These are phyloP conservation scores for Kradibia gibbosae DNA, from an alignment of 1,140 invertebrate genomes.

Conservation along the genomic window DNA sequence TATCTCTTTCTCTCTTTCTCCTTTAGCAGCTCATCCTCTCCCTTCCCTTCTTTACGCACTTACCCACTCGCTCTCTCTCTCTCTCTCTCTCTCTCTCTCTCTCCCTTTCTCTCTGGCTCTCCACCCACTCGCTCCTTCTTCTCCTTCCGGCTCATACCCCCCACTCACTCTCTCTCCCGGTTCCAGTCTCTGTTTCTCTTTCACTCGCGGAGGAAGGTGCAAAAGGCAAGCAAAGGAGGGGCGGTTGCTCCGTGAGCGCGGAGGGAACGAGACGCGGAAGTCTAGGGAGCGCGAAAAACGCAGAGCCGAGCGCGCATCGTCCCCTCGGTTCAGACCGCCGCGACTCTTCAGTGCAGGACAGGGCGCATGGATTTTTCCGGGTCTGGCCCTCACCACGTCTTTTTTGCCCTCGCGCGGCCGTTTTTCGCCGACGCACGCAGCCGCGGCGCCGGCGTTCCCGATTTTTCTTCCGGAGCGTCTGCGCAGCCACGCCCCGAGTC, in stretches of 20 bases:
- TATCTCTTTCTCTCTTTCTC: background rate
- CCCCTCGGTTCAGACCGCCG: background rate
- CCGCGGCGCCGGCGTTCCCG: slow-evolving; percentile 17
- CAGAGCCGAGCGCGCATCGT: slow-evolving; percentile 56
- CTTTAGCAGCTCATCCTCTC: too few species aligned
- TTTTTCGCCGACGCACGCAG: slow-evolving; percentile 30
- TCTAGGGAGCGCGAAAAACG: slow-evolving; percentile 48
- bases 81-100: background rate
- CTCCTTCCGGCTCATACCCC: too few species aligned
- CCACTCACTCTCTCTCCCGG: background rate
- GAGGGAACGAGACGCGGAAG: slow-evolving; percentile 47
- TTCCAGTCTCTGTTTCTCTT: background rate
- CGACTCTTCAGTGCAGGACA: background rate
- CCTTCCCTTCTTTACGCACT: too few species aligned
- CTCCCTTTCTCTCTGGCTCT: background rate
- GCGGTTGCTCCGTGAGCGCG: background rate
- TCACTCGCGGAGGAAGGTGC: slow-evolving; percentile 4
- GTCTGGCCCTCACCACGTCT: background rate
- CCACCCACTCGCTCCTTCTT: background rate
- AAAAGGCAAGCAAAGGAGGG: background rate
- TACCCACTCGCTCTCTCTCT: too few species aligned
- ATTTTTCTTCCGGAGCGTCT: slow-evolving; percentile 61
- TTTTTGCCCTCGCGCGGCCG: slow-evolving; percentile 53
- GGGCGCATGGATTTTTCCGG: slow-evolving; percentile 48
- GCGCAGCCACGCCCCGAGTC: slow-evolving; percentile 68